phyloP scores from a whole-genome alignment of 1,140 invertebrate genomes.

The Drosophila oshimai region DNA sequence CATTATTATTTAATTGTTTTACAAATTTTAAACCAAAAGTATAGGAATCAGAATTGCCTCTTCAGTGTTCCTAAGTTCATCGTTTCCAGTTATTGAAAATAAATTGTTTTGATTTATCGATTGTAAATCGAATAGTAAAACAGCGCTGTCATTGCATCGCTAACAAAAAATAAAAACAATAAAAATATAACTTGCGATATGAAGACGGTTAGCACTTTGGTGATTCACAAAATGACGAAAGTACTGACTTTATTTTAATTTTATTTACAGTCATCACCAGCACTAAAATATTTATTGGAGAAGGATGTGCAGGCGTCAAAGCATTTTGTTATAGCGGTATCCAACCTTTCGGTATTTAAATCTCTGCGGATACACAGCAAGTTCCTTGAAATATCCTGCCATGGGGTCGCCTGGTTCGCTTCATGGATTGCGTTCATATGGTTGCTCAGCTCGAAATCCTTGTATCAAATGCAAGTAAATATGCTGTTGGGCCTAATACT shows the following conservation, averaged over 20 bases:
- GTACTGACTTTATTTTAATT: neutral
- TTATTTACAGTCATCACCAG: slow-evolving; percentile 5
- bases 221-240: slow-evolving; percentile 12
- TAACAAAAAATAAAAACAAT: slow-evolving; percentile 17
- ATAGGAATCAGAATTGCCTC: neutral
- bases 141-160: neutral
- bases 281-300: slow-evolving; percentile 82
- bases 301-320: slow-evolving; percentile 87
- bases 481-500: slow-evolving; percentile 91
- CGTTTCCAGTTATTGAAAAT: neutral
- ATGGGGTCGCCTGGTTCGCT: slow-evolving; percentile 93
- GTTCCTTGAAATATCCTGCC: slow-evolving; percentile 91
- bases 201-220: slow-evolving; percentile 5
- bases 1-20: neutral
- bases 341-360: slow-evolving; percentile 85
- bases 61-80: neutral
- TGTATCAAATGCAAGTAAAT: slow-evolving; percentile 93
- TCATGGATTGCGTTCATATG: slow-evolving; percentile 89
- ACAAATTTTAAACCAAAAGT: neutral
- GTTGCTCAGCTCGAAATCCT: slow-evolving; percentile 85
- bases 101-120: neutral
- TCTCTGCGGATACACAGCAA: slow-evolving; percentile 86
- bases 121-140: neutral
- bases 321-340: slow-evolving; percentile 85
- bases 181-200: slow-evolving; percentile 1